These are phyloP conservation scores for Uria lomvia DNA, from an alignment of 2,113 vertebrate species.

Conservation along the genomic window DNA sequence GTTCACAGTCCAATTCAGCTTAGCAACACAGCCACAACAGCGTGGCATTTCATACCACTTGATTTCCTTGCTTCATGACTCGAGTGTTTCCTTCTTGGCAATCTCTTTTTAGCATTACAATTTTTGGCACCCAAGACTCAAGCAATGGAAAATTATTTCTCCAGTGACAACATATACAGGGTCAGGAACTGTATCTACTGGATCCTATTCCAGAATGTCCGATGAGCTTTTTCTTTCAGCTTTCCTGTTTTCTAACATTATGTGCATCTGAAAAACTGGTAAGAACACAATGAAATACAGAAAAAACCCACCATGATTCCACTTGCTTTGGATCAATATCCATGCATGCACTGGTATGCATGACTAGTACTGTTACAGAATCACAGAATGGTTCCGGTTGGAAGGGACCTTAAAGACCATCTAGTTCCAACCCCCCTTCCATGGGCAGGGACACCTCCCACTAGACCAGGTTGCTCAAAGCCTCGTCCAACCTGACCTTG, in stretches of 20 bases:
- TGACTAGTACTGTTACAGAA: not conserved
- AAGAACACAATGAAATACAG: not conserved
- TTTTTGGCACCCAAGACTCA: not conserved
- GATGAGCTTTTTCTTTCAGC: not conserved
- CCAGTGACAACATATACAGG: not conserved
- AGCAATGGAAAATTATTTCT: not conserved
- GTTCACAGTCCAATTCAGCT: not conserved
- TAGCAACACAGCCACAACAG: not conserved
- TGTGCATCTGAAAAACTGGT: not conserved
- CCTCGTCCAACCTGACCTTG: no score
- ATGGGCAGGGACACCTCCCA: no score
- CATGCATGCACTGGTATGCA: fast-evolving
- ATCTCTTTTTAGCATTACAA: not conserved
- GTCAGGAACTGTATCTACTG: not conserved
- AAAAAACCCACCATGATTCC: fast-evolving
- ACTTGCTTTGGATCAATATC: not conserved
- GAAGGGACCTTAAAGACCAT: no score
- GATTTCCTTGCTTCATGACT: not conserved
- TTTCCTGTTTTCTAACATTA: not conserved
- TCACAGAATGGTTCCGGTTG: no score
- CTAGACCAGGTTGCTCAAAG: no score
- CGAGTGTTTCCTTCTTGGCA: not conserved
- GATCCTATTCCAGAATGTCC: not conserved
- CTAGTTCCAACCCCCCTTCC: no score
- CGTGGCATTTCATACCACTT: not conserved